Evolutionary conservation across 2,888 invertebrate genomes (phyloP), one percentile per base, ranked within the genome.

Genomic region (Meteorus colon): DNA sequence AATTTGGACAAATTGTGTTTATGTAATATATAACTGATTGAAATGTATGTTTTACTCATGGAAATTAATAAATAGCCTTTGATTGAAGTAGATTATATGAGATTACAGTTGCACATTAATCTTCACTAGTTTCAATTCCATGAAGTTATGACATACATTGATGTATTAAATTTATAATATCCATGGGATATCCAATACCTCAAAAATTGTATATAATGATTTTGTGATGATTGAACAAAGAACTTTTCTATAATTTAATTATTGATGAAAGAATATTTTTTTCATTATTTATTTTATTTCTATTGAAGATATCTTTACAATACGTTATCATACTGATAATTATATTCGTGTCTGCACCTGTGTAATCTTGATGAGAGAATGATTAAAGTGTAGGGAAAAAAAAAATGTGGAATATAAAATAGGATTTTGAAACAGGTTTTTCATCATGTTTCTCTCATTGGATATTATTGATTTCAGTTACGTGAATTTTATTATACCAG

Each of bases 391-490:
- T 1, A 24, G 24, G 1, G 1, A 19, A 55, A 55, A 55, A 19
- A 55, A 3, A 19, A n/a, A 19, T 51, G 19, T 19, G 6, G n/a
- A 24, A 27, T 14, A 19, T 55, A 8, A 19, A 66, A 37, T 66
- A 16, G 37, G 8, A 66, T 66, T 66, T 55, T 41, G 27, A 27
- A 66, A 66, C 66, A 24, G 66, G 66, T 66, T 19, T 24, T 66
- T 41, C 19, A 24, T 37, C 24, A 41, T 6, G 19, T 27, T 24
- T 66, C 24, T 66, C 16, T 34, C n/a, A 37, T 19, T 70, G 24
- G 19, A 19, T 59, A 14, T 70, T 70, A 70, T 70, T 24, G 69
- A 59, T 70, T 51, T 59, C 59, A 70, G 24, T 70, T 70, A 59
- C 34, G 24, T 37, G 69, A 59, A 59, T 31, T 51, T 45, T 66